Evolutionary conservation across 2,113 vertebrate species (phyloP).

Genomic region (Donacobius atricapilla): DNA sequence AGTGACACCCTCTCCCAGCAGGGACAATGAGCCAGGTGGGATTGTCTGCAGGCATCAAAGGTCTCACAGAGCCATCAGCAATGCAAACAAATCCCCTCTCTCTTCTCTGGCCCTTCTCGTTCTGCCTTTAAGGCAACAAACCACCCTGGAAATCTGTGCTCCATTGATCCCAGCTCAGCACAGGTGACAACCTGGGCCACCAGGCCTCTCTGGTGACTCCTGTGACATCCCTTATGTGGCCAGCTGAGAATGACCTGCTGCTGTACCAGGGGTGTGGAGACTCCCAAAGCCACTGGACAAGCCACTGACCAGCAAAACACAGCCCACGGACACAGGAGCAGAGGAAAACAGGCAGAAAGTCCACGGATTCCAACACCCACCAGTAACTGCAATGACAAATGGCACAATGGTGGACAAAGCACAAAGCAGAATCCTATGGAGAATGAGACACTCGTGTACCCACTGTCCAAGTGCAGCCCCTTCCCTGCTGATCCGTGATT

Average conservation of each 20-base stretch:
- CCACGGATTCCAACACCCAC: neutral
- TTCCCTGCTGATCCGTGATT: neutral
- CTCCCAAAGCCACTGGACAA: neutral
- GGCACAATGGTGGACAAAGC: neutral
- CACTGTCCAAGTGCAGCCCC: neutral
- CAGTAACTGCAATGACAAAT: neutral
- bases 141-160: rapidly evolving
- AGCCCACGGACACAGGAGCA: neutral
- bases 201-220: neutral
- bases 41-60: neutral
- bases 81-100: neutral
- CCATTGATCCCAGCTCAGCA: neutral
- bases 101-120: neutral
- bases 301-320: neutral
- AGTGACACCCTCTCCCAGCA: neutral
- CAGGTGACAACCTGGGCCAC: neutral
- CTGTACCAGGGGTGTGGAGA: neutral
- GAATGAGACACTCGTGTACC: neutral
- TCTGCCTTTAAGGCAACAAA: neutral
- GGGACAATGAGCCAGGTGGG: neutral
- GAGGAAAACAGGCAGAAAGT: neutral
- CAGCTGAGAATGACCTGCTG: neutral
- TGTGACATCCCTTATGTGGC: neutral
- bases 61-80: neutral
- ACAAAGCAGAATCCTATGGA: neutral